Base-by-base conservation (phyloP, 1,140 invertebrate genomes). In the Drosophila bocki region DNA sequence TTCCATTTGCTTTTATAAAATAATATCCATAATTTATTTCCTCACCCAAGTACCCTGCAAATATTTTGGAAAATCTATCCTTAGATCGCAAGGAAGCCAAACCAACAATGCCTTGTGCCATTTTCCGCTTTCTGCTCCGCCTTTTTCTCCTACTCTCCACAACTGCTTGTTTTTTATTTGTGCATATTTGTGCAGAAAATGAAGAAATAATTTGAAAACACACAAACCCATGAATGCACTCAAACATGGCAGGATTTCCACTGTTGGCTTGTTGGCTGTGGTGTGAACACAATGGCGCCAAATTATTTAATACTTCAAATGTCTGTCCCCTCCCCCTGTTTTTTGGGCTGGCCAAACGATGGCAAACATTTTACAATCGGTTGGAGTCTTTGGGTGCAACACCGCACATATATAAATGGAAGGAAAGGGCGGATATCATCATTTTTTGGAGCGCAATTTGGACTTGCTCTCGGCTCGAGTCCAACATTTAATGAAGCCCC, bases 241-340 rank as follows among this genome's bases (percentile, higher is more conserved):
- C 35, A 58, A 48, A 53, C 39, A 74, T 53, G 41, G 65, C 37
- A 56, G 44, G 35, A 53, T 42, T 60, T 60, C 48, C 41, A 62
- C 47, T 45, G 56, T 17, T 37, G 76, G 72, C 35, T 39, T 54
- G 53, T 37, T 54, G 53, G 53, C 26, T 54, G 78, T 86, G 84
- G 80, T 87, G 77, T 81, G 84, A 87, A 83, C 85, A 88, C 84
- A 88, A 90, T 88, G 85, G 81, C 85, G 80, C 81, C 85, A 88
- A 90, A 88, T 88, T 88, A 88, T 88, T 88, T 88, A 85, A 90
- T 88, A 88, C 78, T 90, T 90, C 85, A 90, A 90, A 72, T 88
- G 83, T 88, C 71, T 87, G 82, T 85, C 41, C 68, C 53, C 35
- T 32, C 19, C 56, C 47, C 32, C 13, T 32, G 22, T 47, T 60